Percentiles rank a stretch among this genome's conserved stretches.
Evolutionary conservation across 2,888 invertebrate species (phyloP).

Genomic region (Diogma glabrata): DNA sequence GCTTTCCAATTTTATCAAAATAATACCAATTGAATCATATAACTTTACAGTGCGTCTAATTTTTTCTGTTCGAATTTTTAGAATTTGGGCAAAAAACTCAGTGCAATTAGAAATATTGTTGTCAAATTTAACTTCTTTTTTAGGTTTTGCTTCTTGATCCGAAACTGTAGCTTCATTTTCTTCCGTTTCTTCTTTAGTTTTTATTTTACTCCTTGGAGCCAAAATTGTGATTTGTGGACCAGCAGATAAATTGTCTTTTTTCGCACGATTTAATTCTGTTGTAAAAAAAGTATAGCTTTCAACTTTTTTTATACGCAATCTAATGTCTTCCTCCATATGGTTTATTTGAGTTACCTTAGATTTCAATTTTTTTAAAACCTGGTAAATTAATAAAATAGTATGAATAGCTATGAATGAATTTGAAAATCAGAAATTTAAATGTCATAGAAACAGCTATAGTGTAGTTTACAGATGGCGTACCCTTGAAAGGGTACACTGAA

Average conservation of each 20-base stretch:
- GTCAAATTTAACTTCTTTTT: background rate
- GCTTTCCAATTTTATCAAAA: constrained; percentile 75
- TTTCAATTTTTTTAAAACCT: constrained; percentile 44
- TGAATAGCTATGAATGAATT: background rate
- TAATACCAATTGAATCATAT: constrained; percentile 70
- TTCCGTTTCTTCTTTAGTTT: background rate
- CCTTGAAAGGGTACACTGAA: too few species aligned
- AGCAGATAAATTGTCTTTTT: background rate
- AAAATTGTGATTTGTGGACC: background rate
- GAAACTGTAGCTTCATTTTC: background rate
- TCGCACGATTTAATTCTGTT: background rate
- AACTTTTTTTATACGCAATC: constrained; percentile 43
- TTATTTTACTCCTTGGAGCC: background rate
- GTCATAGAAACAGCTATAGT: too few species aligned
- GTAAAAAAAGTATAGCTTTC: constrained; percentile 29
- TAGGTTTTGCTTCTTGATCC: background rate
- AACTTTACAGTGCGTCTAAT: constrained; percentile 54
- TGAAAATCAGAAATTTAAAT: too few species aligned
- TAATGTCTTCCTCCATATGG: constrained; percentile 52
- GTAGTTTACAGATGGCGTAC: too few species aligned
- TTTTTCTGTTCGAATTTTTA: constrained; percentile 54
- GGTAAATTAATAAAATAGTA: background rate
- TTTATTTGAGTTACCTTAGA: constrained; percentile 57
- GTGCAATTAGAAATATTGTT: constrained; percentile 24
- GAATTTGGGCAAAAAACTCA: constrained; percentile 57